Evolutionary conservation across 2,797 vertebrate genomes (phyloP), one percentile per base, ranked within the genome.

Genomic region (Carapus acus): DNA sequence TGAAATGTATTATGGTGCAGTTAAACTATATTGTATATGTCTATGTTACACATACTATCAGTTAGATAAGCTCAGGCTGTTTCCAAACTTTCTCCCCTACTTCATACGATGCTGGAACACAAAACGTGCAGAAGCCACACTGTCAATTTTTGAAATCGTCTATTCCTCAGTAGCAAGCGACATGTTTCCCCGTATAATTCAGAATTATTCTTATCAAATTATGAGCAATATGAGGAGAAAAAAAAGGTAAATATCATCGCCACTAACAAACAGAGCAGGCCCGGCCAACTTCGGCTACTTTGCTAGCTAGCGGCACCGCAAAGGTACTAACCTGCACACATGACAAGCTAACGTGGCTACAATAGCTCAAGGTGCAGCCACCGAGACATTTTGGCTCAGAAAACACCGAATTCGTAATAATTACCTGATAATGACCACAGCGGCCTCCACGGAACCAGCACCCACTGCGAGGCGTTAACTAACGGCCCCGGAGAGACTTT

Each of bases 311-410:
- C 80, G 47, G 14, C 8, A 43, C 62, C 65, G 63, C 51, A 49
- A 65, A 78, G 73, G 59, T 74, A 71, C 48, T 19, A 77, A 80
- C 71, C 76, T 83, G 77, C 58, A 64, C 24, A 83, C 76, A 83
- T 68, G 74, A 78, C 67, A 62, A 69, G 85, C 83, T 84, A 86
- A 78, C 71, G 65, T 57, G 58, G 81, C 79, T 78, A 81, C 71
- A 68, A 80, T 86, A 85, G 82, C 77, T 71, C 37, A 64, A 67
- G 40, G 50, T 68, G 70, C 71, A 74, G 46, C 54, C 34, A 47
- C 55, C 51, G 23, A 1, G 6, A 59, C 6, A 40, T 58, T 50
- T 57, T 27, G 44, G 50, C 19, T 47, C 58, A 58, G 17, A 37
- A 34, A 16, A 8, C 41, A 17, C 22, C 1, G 15, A 62, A 3